A percentile compares a stretch with the other conserved stretches of the same genome.
phyloP scores from a whole-genome alignment of 2,888 invertebrate genomes.

The Aphidius colemani region DNA sequence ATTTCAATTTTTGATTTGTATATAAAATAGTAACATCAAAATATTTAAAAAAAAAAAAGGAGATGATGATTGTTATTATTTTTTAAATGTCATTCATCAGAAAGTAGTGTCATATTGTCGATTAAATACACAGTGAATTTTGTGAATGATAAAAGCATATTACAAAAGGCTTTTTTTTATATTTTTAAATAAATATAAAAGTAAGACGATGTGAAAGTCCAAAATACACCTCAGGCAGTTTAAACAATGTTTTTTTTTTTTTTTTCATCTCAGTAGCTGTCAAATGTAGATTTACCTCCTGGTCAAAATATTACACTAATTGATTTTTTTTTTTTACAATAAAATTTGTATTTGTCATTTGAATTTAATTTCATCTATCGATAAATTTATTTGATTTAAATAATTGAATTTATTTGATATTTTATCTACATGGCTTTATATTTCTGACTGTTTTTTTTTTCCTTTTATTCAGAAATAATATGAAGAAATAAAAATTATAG shows the following conservation, averaged over 20 bases:
- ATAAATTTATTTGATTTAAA: too few relatives aligned
- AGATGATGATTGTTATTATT: not conserved
- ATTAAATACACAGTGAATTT: not conserved
- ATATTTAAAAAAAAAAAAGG: too few relatives aligned
- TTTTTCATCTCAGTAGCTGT: constrained; percentile 2
- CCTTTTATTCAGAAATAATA: not conserved
- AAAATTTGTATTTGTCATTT: too few relatives aligned
- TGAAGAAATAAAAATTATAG: not conserved
- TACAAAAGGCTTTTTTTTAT: not conserved
- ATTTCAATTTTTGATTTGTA: too few relatives aligned
- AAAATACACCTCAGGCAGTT: not conserved
- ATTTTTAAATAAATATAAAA: not conserved
- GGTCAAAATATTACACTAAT: not conserved
- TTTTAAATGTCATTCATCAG: not conserved
- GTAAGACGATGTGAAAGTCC: not conserved
- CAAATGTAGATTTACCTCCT: not conserved
- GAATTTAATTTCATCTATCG: too few relatives aligned
- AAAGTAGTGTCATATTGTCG: not conserved
- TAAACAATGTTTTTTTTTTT: too few relatives aligned
- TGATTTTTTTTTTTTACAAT: too few relatives aligned
- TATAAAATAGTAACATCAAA: too few relatives aligned
- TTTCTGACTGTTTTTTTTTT: not conserved
- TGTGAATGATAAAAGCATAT: not conserved
- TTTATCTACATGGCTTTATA: too few relatives aligned
- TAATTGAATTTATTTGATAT: too few relatives aligned